These are phyloP conservation scores for Silurus meridionalis DNA, from an alignment of 2,113 vertebrate species.

Conservation along the genomic window DNA sequence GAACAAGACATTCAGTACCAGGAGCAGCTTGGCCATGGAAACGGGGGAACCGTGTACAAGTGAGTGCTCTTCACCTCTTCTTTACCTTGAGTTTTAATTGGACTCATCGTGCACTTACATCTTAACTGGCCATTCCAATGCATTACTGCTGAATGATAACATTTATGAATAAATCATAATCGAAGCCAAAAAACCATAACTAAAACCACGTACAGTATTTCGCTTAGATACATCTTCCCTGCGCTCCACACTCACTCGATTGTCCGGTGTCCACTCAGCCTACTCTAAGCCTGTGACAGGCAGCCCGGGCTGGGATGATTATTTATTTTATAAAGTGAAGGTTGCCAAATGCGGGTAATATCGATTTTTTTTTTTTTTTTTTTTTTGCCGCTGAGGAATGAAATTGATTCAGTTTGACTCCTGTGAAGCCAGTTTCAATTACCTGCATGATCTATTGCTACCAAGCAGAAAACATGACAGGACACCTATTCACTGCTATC, in stretches of 20 bases:
- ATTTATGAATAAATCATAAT: constrained; percentile 10
- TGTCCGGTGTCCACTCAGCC: constrained; percentile 22
- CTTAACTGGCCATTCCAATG: constrained; percentile 30
- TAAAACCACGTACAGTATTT: neutral
- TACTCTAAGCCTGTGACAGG: constrained; percentile 1
- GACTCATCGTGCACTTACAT: constrained; percentile 8
- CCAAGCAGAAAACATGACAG: constrained; percentile 74
- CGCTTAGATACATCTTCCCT: constrained; percentile 22
- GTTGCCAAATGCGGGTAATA: constrained; percentile 71
- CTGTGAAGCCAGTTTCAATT: constrained; percentile 58
- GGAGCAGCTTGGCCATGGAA: constrained; percentile 97
- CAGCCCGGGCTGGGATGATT: constrained; percentile 59
- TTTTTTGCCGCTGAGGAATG: constrained; percentile 66
- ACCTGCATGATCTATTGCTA: constrained; percentile 74
- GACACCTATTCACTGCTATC: constrained; percentile 66
- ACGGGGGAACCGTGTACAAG: constrained; percentile 98
- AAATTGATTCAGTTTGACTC: constrained; percentile 62
- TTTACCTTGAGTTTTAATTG: constrained; percentile 48
- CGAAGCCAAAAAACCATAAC: neutral
- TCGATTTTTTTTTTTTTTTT: constrained; percentile 74
- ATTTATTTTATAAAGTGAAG: constrained; percentile 67
- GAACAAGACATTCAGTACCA: constrained; percentile 96
- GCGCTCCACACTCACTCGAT: constrained; percentile 19
- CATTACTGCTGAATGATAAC: neutral
- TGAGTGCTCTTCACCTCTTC: constrained; percentile 75